phyloP scores from a whole-genome alignment of 2,113 vertebrate genomes.

The Callithrix jacchus region DNA sequence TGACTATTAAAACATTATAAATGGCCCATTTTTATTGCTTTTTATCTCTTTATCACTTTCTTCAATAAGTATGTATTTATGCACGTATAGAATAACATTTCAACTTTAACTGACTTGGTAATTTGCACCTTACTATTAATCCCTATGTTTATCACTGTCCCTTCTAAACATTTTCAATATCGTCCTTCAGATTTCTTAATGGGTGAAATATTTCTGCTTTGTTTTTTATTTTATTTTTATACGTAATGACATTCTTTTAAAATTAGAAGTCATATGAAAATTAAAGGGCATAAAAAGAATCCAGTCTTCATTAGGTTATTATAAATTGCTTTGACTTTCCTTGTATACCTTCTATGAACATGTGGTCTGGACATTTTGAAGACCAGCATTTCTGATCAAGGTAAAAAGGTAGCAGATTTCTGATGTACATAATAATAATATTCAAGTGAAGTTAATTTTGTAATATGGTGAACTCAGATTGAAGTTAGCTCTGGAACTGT shows the following conservation, averaged over 20 bases:
- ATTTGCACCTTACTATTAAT: not conserved
- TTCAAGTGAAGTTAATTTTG: not conserved
- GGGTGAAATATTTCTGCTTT: not conserved
- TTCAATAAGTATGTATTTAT: no score
- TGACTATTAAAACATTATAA: not conserved
- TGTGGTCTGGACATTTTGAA: not conserved
- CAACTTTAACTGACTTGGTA: not conserved
- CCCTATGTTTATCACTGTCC: not conserved
- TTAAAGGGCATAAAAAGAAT: not conserved
- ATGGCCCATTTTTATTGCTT: not conserved
- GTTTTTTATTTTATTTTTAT: not conserved
- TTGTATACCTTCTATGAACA: not conserved
- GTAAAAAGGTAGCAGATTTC: not conserved
- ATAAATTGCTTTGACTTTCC: not conserved
- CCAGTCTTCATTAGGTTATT: fast-evolving
- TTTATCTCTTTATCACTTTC: not conserved
- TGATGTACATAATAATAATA: not conserved
- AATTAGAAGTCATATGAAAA: not conserved
- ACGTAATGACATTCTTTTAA: not conserved
- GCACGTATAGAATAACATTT: not conserved
- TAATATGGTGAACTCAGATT: not conserved
- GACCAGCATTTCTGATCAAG: not conserved
- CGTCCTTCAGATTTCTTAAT: not conserved
- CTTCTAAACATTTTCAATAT: not conserved
- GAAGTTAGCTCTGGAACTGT: not conserved